Evolutionary conservation across 2,888 invertebrate genomes (phyloP).

Genomic region (Lampropteryx suffumata): DNA sequence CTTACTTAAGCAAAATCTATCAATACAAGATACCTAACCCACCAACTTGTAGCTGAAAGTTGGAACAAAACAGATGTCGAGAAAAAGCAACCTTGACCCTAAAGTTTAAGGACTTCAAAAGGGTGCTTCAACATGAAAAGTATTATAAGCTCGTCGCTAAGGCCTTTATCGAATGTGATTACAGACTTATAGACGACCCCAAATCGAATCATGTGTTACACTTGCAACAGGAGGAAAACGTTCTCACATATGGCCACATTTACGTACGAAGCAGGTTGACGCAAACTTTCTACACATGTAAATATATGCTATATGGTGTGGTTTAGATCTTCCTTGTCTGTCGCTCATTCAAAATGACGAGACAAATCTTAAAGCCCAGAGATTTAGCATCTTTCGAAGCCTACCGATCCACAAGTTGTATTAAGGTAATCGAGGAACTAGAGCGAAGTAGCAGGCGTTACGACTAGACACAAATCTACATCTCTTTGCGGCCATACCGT

Average conservation of each 20-base stretch:
- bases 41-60: too few species aligned
- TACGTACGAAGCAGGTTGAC: too few species aligned
- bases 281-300: too few species aligned
- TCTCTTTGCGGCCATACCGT: not conserved
- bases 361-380: too few species aligned
- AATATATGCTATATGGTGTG: too few species aligned
- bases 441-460: too few species aligned
- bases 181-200: slow-evolving; percentile 30
- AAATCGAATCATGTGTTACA: slow-evolving; percentile 41
- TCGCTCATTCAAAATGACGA: too few species aligned
- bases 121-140: slow-evolving; percentile 34
- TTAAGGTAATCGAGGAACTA: too few species aligned
- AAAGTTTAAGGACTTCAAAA: slow-evolving; percentile 21
- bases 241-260: not conserved
- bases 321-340: too few species aligned
- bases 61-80: slow-evolving; percentile 6
- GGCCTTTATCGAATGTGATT: slow-evolving; percentile 39
- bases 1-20: not conserved
- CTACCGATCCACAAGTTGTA: too few species aligned
- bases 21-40: slow-evolving; percentile 2
- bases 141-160: slow-evolving; percentile 35
- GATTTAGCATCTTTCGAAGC: too few species aligned
- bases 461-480: too few species aligned
- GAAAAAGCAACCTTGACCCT: slow-evolving; percentile 16
- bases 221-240: slow-evolving; percentile 21